Evolutionary conservation across 2,797 vertebrate genomes (phyloP).

Genomic region (Anolis apletophallus): DNA sequence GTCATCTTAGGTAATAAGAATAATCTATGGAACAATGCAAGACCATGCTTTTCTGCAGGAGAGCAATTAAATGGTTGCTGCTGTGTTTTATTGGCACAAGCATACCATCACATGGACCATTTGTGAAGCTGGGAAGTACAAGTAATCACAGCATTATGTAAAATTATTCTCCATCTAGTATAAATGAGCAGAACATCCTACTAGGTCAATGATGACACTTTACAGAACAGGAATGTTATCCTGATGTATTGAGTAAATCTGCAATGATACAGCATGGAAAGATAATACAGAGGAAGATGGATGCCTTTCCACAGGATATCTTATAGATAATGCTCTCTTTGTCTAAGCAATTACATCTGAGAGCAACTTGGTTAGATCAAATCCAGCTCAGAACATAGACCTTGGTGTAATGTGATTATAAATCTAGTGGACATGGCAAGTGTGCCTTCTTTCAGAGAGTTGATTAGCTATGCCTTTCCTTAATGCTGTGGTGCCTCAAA

Average conservation of each 20-base stretch:
- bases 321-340: conserved; percentile 34
- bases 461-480: neutral
- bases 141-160: conserved; percentile 14
- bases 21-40: neutral
- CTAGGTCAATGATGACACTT: conserved; percentile 15
- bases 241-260: conserved; percentile 36
- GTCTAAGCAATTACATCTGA: conserved; percentile 11
- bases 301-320: neutral
- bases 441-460: neutral
- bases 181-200: conserved; percentile 13
- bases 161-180: conserved; percentile 12
- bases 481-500: neutral
- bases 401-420: neutral
- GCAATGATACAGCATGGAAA: neutral
- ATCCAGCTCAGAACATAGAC: neutral
- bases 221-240: neutral
- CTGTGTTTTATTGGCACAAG: conserved; percentile 12
- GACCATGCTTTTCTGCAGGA: conserved; percentile 22
- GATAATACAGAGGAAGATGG: neutral
- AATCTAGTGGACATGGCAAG: rapidly evolving
- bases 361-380: conserved; percentile 9
- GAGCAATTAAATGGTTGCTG: conserved; percentile 11
- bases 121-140: conserved; percentile 36
- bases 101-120: conserved; percentile 17
- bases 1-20: conserved; percentile 25